A percentile compares a stretch with the other conserved stretches of the same genome.
These are phyloP conservation scores for Neomorphus geoffroyi DNA, from an alignment of 2,797 vertebrate genomes.

Conservation along the genomic window DNA sequence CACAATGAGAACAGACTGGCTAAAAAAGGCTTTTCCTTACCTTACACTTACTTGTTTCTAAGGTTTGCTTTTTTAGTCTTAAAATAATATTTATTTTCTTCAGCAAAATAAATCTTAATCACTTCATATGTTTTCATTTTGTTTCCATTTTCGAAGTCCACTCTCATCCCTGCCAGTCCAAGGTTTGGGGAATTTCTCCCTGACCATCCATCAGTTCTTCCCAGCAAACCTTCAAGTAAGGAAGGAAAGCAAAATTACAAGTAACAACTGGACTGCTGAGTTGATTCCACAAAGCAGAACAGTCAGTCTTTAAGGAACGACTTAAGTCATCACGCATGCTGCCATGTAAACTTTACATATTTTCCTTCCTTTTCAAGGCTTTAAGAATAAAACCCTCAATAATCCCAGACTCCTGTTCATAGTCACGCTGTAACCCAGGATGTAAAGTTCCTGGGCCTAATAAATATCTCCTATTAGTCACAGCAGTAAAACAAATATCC, in stretches of 20 bases:
- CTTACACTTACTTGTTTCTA: not conserved
- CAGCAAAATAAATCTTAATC: not conserved
- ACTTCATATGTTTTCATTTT: accelerated
- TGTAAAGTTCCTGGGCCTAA: not conserved
- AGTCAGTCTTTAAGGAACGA: not conserved
- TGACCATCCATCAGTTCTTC: not conserved
- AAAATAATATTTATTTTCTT: not conserved
- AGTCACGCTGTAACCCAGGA: not conserved
- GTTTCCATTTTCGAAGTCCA: not conserved
- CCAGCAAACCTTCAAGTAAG: not conserved
- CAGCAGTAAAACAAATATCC: not conserved
- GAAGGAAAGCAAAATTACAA: not conserved
- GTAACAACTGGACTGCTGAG: not conserved
- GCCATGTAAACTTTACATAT: not conserved
- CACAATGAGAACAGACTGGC: not conserved
- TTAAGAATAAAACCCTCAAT: not conserved
- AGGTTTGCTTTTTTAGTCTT: not conserved
- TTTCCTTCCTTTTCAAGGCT: not conserved
- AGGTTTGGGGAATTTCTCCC: not conserved
- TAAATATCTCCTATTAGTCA: not conserved
- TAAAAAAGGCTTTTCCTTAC: not conserved
- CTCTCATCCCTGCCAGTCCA: not conserved
- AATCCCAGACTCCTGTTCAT: not conserved
- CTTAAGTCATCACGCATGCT: not conserved
- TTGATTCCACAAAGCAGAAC: not conserved